phyloP scores from a whole-genome alignment of 2,888 invertebrate species.

The Caenorhabditis sp. region DNA sequence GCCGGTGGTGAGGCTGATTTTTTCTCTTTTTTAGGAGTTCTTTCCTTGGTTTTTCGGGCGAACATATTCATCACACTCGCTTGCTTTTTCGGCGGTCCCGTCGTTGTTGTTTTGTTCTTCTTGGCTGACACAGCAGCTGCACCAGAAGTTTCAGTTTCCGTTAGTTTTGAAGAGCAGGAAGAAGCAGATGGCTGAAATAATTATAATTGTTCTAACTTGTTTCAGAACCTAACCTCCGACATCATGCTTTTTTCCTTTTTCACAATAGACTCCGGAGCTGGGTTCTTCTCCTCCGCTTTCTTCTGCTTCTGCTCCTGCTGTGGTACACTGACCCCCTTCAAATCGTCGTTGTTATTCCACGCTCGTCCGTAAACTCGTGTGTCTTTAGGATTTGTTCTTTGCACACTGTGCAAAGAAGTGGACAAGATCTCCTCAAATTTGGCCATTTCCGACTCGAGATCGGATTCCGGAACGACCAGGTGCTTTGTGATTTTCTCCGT shows the following conservation, averaged over 20 bases:
- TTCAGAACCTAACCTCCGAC: slow-evolving; percentile 7
- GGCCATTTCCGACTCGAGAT: slow-evolving; percentile 10
- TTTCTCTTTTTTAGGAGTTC: background rate
- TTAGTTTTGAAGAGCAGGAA: background rate
- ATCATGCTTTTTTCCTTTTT: slow-evolving; percentile 27
- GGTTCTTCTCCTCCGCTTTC: background rate
- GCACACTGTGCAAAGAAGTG: slow-evolving; percentile 47
- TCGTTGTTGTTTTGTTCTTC: slow-evolving; percentile 8
- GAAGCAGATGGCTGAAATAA: slow-evolving; percentile 11
- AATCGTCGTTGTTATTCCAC: slow-evolving; percentile 48
- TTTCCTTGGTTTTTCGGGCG: background rate
- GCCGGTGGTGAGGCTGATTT: slow-evolving; percentile 18
- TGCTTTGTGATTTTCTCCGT: slow-evolving; percentile 30
- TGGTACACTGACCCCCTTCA: slow-evolving; percentile 14
- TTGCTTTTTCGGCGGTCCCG: slow-evolving; percentile 22
- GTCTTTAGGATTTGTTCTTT: slow-evolving; percentile 49
- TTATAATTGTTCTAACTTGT: background rate
- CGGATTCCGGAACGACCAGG: slow-evolving; percentile 32
- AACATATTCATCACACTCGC: slow-evolving; percentile 32
- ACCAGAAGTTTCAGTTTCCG: too few relatives aligned
- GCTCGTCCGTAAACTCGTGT: slow-evolving; percentile 50
- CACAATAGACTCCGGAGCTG: background rate
- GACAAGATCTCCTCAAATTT: slow-evolving; percentile 30
- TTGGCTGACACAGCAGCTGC: too few relatives aligned
- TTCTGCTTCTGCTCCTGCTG: slow-evolving; percentile 2